Evolutionary conservation across 2,113 vertebrate species (phyloP), one percentile per base, ranked within the genome.

Genomic region (Odontophorus gujanensis): DNA sequence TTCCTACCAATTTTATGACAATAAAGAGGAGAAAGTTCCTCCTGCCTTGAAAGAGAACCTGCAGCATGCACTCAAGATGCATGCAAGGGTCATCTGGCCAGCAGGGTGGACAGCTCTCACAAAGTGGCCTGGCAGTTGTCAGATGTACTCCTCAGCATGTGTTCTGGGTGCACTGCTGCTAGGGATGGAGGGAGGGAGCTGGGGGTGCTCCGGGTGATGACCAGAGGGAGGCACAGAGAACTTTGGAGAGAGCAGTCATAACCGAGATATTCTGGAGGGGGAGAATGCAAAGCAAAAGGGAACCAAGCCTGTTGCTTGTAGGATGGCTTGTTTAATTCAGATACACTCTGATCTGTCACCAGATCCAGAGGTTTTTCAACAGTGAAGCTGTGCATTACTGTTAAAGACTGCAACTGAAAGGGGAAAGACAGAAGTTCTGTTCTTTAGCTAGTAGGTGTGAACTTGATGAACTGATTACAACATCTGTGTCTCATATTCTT

Each of bases 401-500:
- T 87, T 32, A 66, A 85, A 75, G 50, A 61, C 9, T 43, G 43
- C 32, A 92, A 48, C 43, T 47, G 42, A 48, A 77, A n/a, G 9
- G 79, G 0, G 71, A 75, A 91, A 93, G 26, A 17, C 13, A 13
- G 13, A 40, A 81, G 20, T 76, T 90, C 48, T 80, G 61, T 59
- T 92, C 79, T 92, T 93, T 32, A 63, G 78, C 82, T 73, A 74
- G 53, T 58, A 50, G 9, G 4, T 32, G 30, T 51, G 75, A 91
- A 47, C 68, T 91, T 74, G 34, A 45, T 42, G 91, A 95, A 95
- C 61, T 40, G 50, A 32, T 71, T 51, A n/a, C 51, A 83, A 83
- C 5, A 1, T 78, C 82, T 72, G 12, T 73, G 71, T 81, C 76
- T 93, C 42, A 47, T 85, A 93, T 94, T 93, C 87, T 91, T 95